Evolutionary conservation across 2,797 vertebrate genomes (phyloP).

Genomic region (Spinus olivaceus): DNA sequence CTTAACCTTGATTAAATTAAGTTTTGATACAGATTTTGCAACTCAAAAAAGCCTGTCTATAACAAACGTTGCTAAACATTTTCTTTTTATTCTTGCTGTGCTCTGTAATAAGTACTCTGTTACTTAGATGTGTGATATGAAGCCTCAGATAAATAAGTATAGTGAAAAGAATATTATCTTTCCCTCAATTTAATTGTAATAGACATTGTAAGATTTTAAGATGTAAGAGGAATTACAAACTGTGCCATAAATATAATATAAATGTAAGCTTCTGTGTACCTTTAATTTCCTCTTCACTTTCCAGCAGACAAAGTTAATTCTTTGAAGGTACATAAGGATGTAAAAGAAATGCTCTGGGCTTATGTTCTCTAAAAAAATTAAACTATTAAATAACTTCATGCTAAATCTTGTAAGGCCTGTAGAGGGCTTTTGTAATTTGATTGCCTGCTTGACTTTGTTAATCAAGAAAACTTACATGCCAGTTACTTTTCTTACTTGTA

Average conservation of each 20-base stretch:
- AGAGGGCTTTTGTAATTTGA: not conserved
- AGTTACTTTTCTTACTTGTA: not conserved
- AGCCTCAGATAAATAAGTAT: not conserved
- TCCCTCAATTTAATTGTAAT: not conserved
- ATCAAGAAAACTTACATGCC: not conserved
- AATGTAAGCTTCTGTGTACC: not conserved
- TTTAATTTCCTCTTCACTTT: not conserved
- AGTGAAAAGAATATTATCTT: not conserved
- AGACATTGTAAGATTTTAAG: not conserved
- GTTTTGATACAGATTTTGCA: not conserved
- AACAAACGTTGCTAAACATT: not conserved
- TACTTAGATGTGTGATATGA: not conserved
- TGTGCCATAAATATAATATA: not conserved
- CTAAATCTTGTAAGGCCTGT: not conserved
- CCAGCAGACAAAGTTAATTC: not conserved
- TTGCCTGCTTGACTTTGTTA: not conserved
- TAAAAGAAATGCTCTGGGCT: not conserved
- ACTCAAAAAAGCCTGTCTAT: not conserved
- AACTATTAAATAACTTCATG: not conserved
- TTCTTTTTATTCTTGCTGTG: not conserved
- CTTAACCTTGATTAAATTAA: not conserved
- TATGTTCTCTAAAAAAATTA: not conserved
- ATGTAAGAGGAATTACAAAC: not conserved
- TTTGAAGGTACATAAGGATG: not conserved
- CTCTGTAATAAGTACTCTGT: not conserved